Evolutionary conservation across 2,797 vertebrate species (phyloP).

Genomic region (Hoplostethus atlanticus): DNA sequence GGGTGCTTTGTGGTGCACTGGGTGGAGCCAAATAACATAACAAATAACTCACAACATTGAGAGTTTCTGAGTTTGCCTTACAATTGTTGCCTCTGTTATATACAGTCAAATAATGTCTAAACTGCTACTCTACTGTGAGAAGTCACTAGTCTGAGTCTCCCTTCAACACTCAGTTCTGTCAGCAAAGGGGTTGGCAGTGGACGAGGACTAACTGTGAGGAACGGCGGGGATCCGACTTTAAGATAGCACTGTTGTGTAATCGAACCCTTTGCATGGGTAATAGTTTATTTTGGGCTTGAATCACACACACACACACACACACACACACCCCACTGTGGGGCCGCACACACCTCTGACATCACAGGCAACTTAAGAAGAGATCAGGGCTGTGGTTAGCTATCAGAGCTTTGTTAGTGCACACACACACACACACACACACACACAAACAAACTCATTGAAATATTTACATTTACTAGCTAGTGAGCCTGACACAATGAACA

Average conservation of each 20-base stretch:
- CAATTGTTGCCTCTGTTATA: not conserved
- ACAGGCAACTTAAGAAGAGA: not conserved
- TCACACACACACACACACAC: not conserved
- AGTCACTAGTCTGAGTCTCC: not conserved
- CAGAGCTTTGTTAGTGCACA: not conserved
- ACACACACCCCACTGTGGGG: not conserved
- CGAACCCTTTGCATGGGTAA: slow-evolving; percentile 5
- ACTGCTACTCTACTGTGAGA: not conserved
- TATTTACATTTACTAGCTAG: not conserved
- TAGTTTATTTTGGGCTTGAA: slow-evolving; percentile 22
- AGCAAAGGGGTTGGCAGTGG: not conserved
- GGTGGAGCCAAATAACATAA: slow-evolving; percentile 5
- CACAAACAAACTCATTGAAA: not conserved
- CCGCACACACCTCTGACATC: too few relatives aligned
- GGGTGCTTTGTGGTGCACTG: not conserved
- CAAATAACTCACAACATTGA: not conserved
- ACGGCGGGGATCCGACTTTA: slow-evolving; percentile 19
- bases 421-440: slow-evolving; percentile 3
- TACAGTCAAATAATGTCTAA: not conserved
- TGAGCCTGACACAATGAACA: not conserved
- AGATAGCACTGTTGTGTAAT: slow-evolving; percentile 10
- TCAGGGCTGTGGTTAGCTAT: not conserved
- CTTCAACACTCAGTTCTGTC: not conserved
- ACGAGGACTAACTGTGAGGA: not conserved
- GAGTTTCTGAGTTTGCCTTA: not conserved